Evolutionary conservation across 1,140 invertebrate genomes (phyloP).

Genomic region (Aporrectodea caliginosa): DNA sequence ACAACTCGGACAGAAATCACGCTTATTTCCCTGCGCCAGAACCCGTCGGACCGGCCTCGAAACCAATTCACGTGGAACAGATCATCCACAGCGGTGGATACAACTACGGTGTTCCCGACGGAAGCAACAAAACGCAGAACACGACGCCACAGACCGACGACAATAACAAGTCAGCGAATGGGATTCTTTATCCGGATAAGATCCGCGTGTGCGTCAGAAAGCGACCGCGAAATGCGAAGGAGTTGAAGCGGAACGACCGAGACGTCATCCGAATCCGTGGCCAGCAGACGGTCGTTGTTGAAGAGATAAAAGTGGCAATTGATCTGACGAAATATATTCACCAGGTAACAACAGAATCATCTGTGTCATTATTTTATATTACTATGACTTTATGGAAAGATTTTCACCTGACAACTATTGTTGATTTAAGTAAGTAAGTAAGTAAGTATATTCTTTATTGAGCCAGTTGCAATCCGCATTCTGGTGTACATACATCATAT

Average conservation of each 20-base stretch:
- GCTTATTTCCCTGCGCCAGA: conserved; percentile 20
- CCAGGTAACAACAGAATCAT: too few species aligned
- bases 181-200: conserved; percentile 32
- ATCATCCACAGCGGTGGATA: background rate
- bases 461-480: too few species aligned
- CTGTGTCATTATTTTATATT: background rate
- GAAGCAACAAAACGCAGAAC: conserved; percentile 24
- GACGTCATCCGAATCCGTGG: conserved; percentile 92
- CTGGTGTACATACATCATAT: too few species aligned
- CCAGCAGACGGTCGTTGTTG: conserved; percentile 87
- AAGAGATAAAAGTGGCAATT: conserved; percentile 94
- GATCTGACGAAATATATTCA: conserved; percentile 86
- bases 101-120: background rate
- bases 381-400: too few species aligned
- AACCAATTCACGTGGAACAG: background rate
- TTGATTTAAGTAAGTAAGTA: background rate
- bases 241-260: conserved; percentile 64
- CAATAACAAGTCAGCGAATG: conserved; percentile 26
- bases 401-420: too few species aligned
- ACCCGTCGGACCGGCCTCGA: conserved; percentile 23
- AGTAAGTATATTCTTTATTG: too few species aligned
- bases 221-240: conserved; percentile 86
- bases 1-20: background rate
- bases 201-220: conserved; percentile 97
- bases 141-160: conserved; percentile 6